These are phyloP conservation scores for Lampris megalopsis DNA, from an alignment of 2,113 vertebrate species.

Conservation along the genomic window DNA sequence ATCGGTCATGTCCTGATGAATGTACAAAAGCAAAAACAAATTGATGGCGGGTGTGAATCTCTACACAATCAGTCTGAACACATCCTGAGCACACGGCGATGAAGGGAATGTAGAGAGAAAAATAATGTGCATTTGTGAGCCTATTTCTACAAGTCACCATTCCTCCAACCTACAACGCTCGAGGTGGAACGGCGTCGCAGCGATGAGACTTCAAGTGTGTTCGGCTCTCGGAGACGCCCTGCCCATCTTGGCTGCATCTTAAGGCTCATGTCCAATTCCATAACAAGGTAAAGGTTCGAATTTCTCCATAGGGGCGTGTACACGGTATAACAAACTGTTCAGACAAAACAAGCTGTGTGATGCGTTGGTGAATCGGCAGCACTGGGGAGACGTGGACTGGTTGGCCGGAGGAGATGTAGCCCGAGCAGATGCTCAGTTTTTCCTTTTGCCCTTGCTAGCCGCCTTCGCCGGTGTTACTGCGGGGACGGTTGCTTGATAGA, in stretches of 20 bases:
- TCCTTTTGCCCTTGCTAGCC: slow-evolving; percentile 92
- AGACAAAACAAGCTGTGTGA: slow-evolving; percentile 10
- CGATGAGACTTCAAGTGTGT: no score
- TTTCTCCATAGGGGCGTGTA: not conserved
- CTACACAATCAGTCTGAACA: slow-evolving; percentile 25
- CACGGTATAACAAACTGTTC: not conserved
- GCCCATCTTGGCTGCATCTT: not conserved
- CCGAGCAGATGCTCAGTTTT: slow-evolving; percentile 82
- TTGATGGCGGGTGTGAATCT: slow-evolving; percentile 33
- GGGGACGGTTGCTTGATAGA: slow-evolving; percentile 88
- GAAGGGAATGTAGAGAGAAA: not conserved
- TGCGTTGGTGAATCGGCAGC: slow-evolving; percentile 3
- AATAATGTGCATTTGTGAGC: no score
- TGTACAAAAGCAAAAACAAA: slow-evolving; percentile 29
- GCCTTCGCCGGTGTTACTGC: slow-evolving; percentile 81
- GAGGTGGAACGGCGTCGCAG: no score
- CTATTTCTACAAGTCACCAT: no score
- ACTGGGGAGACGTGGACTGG: not conserved
- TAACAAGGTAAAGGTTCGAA: not conserved
- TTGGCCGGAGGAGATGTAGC: not conserved
- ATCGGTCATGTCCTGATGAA: slow-evolving; percentile 17
- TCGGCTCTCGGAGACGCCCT: no score
- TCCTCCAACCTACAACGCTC: no score
- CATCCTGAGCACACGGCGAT: slow-evolving; percentile 1
- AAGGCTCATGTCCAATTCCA: not conserved